Conservation (phyloP, 2,113 vertebrate genomes). For the Peucedramus taeniatus region DNA sequence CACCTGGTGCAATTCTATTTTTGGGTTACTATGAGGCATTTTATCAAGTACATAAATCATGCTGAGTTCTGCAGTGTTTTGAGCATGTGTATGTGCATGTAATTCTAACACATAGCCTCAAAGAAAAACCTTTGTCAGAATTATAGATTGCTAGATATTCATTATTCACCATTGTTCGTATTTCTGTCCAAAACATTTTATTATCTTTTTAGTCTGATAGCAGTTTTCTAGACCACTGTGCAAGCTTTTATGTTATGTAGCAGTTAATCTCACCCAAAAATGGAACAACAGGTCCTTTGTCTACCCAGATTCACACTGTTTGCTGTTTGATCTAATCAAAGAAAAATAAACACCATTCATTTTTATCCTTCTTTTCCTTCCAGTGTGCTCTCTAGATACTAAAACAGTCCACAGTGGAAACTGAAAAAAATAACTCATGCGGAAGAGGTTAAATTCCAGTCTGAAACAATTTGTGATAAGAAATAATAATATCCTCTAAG, state of each 20-base stretch:
- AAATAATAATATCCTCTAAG: neutral
- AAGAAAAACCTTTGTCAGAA: slow-evolving; percentile 34
- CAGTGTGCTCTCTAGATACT: neutral
- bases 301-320: neutral
- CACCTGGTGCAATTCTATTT: slow-evolving; percentile 43
- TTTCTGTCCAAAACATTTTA: slow-evolving; percentile 32
- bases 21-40: slow-evolving; percentile 24
- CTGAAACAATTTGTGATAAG: neutral
- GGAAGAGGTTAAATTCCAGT: neutral
- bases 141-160: neutral
- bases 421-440: neutral
- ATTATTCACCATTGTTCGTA: slow-evolving; percentile 20
- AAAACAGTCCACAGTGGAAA: neutral
- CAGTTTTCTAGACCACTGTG: slow-evolving; percentile 7
- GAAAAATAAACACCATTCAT: slow-evolving; percentile 13
- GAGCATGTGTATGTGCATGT: neutral
- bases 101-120: slow-evolving; percentile 10
- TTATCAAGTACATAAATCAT: slow-evolving; percentile 29
- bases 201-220: slow-evolving; percentile 29
- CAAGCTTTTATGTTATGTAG: neutral
- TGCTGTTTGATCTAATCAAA: neutral
- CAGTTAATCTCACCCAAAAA: neutral
- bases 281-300: neutral
- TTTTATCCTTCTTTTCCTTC: neutral
- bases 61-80: slow-evolving; percentile 21